Evolutionary conservation across 2,888 invertebrate species (phyloP).

Genomic region (Parnassius mnemosyne): DNA sequence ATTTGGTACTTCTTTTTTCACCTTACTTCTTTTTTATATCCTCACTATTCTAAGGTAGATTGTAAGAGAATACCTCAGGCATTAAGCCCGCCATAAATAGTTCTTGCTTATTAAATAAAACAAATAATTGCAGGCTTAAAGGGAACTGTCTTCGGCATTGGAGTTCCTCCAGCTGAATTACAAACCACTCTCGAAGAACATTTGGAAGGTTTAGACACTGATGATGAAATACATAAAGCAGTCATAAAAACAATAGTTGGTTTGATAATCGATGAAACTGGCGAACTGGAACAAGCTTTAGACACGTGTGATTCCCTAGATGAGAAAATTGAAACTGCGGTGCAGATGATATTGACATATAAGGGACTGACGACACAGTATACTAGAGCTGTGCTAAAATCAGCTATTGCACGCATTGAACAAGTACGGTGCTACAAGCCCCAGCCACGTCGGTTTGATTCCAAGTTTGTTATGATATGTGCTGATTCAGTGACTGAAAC

Average conservation of each 20-base stretch:
- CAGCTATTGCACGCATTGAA: constrained; percentile 40
- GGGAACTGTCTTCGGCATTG: constrained; percentile 53
- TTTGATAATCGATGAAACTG: constrained; percentile 31
- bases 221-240: constrained; percentile 37
- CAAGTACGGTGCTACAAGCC: constrained; percentile 34
- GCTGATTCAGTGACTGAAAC: constrained; percentile 15
- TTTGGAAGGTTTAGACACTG: constrained; percentile 31
- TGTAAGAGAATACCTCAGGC: too few relatives aligned
- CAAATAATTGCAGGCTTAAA: constrained; percentile 40
- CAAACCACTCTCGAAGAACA: constrained; percentile 34
- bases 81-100: too few relatives aligned
- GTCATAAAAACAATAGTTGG: constrained; percentile 37
- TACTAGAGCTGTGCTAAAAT: constrained; percentile 40
- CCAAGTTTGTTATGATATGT: constrained; percentile 43
- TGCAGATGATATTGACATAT: constrained; percentile 41
- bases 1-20: too few relatives aligned
- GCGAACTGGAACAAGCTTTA: constrained; percentile 26
- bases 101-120: too few relatives aligned
- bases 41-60: too few relatives aligned
- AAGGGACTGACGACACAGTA: constrained; percentile 47
- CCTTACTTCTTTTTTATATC: too few relatives aligned
- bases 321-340: constrained; percentile 40
- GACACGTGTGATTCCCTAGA: constrained; percentile 29
- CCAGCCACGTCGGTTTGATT: constrained; percentile 34
- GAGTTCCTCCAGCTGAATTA: constrained; percentile 48